These are phyloP conservation scores for Chaetura pelagica DNA, from an alignment of 2,113 vertebrate species.

Conservation along the genomic window DNA sequence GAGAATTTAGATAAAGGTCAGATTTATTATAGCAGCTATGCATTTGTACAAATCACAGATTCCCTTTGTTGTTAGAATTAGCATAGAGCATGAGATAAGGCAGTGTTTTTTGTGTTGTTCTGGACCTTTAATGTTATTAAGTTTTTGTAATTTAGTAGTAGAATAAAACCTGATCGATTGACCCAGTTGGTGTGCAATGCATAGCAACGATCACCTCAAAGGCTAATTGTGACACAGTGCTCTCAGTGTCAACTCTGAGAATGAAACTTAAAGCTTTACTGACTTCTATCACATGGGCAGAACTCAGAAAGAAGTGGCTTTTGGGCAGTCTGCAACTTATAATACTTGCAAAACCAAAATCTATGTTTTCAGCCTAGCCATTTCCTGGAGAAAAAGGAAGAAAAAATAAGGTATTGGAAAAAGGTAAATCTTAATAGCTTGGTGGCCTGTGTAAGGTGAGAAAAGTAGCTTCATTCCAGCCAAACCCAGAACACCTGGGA, in stretches of 20 bases:
- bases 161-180: not conserved
- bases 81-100: not conserved
- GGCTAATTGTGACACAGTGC: not conserved
- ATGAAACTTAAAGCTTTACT: not conserved
- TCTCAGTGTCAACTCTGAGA: not conserved
- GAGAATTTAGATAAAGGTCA: slow-evolving; percentile 8
- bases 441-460: accelerated
- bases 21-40: not conserved
- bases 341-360: not conserved
- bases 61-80: slow-evolving; percentile 1
- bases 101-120: not conserved
- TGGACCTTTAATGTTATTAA: not conserved
- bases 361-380: not conserved
- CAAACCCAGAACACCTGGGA: not conserved
- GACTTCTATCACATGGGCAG: not conserved
- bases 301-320: not conserved
- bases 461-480: not conserved
- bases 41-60: not conserved
- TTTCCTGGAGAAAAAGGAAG: not conserved
- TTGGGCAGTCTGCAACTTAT: not conserved
- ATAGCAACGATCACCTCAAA: not conserved
- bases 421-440: not conserved
- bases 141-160: not conserved
- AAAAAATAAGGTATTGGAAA: not conserved
- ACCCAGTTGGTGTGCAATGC: not conserved